Percentiles rank a stretch among this genome's conserved stretches.
Conservation (phyloP, 2,797 vertebrate genomes). For the Lutjanus argentimaculatus region DNA sequence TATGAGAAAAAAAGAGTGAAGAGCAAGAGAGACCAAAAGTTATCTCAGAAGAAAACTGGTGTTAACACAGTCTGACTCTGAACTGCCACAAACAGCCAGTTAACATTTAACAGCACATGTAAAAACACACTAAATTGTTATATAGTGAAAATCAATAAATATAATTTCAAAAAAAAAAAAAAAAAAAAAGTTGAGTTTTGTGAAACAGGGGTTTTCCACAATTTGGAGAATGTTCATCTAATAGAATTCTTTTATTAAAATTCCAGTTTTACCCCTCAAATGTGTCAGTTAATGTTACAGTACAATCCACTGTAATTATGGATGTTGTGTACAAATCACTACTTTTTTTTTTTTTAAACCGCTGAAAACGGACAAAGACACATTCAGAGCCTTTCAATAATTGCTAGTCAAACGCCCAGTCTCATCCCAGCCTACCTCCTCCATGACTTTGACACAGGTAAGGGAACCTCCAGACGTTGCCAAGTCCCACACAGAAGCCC, state of each 20-base stretch:
- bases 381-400: neutral
- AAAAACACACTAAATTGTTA: neutral
- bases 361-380: neutral
- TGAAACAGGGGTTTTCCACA: neutral
- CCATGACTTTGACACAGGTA: slow-evolving; percentile 95
- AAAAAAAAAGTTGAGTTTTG: no score
- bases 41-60: neutral
- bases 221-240: neutral
- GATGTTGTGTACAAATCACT: neutral
- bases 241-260: neutral
- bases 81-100: neutral
- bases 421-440: slow-evolving; percentile 88
- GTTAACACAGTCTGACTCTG: neutral
- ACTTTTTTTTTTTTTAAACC: no score
- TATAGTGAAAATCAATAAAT: no score
- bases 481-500: slow-evolving; percentile 96
- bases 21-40: neutral
- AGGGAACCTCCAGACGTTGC: slow-evolving; percentile 96
- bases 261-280: neutral
- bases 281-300: neutral
- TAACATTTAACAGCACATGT: neutral
- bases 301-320: neutral
- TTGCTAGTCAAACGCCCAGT: neutral
- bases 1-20: neutral
- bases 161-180: no score